Conservation (phyloP, 2,113 vertebrate genomes). For the Notiomystis cincta region DNA sequence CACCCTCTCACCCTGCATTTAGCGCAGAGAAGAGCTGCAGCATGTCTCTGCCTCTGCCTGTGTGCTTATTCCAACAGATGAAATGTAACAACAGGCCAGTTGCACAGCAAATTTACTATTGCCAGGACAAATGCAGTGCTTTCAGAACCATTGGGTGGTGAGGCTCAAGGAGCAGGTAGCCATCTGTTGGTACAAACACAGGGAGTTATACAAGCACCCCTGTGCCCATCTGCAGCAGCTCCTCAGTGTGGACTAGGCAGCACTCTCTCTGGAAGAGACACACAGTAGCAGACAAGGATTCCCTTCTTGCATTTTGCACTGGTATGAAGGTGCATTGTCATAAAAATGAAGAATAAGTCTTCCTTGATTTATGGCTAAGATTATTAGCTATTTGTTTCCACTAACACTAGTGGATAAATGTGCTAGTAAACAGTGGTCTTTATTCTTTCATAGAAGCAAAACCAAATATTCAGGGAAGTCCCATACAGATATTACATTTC, state of each 20-base stretch:
- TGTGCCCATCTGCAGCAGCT: neutral
- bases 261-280: neutral
- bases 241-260: neutral
- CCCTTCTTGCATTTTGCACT: neutral
- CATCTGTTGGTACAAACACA: neutral
- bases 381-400: neutral
- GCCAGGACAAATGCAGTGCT: neutral
- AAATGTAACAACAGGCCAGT: neutral
- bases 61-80: neutral
- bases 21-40: neutral
- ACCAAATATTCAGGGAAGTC: neutral
- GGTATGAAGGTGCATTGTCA: neutral
- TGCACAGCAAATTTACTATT: neutral
- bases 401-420: neutral
- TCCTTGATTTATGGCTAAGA: neutral
- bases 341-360: neutral
- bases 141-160: rapidly evolving
- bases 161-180: neutral
- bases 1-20: neutral
- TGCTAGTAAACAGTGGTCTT: neutral
- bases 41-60: neutral
- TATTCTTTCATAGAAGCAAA: neutral
- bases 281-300: neutral
- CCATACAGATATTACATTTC: neutral
- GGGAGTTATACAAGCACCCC: neutral